Evolutionary conservation across 2,113 vertebrate genomes (phyloP).

Genomic region (Bufo gargarizans): DNA sequence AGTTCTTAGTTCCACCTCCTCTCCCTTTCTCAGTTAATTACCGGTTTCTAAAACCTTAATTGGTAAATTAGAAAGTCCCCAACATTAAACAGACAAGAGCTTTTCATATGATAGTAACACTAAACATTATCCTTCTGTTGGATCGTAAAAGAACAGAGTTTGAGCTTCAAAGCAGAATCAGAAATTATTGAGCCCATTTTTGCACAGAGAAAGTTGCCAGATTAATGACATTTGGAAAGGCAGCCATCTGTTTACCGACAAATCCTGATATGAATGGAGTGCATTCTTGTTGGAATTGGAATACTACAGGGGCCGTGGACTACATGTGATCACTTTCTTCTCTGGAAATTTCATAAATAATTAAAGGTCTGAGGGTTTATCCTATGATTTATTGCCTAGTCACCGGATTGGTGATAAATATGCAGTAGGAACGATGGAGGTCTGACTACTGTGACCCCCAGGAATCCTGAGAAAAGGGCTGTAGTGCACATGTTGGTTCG

Average conservation of each 20-base stretch:
- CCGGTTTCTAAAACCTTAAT: constrained; percentile 71
- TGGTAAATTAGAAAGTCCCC: constrained; percentile 71
- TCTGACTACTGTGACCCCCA: too few species aligned
- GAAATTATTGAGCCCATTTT: constrained; percentile 33
- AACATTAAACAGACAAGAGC: constrained; percentile 61
- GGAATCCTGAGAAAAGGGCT: too few species aligned
- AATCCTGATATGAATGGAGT: constrained; percentile 30
- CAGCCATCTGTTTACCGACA: constrained; percentile 53
- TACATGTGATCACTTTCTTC: not conserved
- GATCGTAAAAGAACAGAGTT: constrained; percentile 34
- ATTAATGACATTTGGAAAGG: constrained; percentile 31
- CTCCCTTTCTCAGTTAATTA: constrained; percentile 61
- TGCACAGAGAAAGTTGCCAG: constrained; percentile 36
- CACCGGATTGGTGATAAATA: too few species aligned
- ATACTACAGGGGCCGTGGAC: not conserved
- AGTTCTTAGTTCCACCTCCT: constrained; percentile 54
- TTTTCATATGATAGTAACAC: constrained; percentile 53
- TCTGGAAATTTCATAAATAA: not conserved
- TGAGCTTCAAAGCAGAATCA: constrained; percentile 35
- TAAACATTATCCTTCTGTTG: constrained; percentile 56
- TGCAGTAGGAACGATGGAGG: too few species aligned
- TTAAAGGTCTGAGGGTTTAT: not conserved
- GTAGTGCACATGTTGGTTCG: too few species aligned
- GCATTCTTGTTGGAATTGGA: not conserved
- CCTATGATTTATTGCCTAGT: too few species aligned